Evolutionary conservation across 2,113 vertebrate species (phyloP).

Genomic region (Spheniscus mendiculus): DNA sequence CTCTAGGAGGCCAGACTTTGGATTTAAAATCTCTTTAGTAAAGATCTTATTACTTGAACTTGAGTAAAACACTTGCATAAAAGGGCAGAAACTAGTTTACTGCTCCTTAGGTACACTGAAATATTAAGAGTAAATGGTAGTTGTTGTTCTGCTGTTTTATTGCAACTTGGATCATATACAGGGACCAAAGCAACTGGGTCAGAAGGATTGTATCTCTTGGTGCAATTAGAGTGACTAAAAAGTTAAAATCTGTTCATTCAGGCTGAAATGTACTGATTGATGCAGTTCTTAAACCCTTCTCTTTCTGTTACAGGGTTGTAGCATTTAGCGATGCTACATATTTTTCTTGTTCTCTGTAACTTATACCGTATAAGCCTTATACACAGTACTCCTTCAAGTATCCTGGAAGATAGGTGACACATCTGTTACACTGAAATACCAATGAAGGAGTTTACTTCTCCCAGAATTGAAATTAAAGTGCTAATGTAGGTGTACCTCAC

Average conservation of each 20-base stretch:
- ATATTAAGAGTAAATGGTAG: neutral
- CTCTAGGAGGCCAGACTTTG: neutral
- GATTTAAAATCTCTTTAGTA: neutral
- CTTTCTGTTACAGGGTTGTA: neutral
- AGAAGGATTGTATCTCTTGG: neutral
- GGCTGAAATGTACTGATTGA: neutral
- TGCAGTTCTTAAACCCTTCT: neutral
- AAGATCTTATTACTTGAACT: neutral
- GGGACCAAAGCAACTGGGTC: neutral
- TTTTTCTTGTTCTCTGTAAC: neutral
- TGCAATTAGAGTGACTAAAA: neutral
- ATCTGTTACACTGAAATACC: neutral
- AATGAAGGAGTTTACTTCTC: neutral
- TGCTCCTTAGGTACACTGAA: neutral
- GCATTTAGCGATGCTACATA: neutral
- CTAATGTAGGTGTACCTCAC: neutral
- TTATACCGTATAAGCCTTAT: neutral
- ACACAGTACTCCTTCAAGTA: neutral
- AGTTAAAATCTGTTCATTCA: neutral
- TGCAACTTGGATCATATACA: neutral
- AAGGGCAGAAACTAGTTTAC: neutral
- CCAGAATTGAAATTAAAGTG: neutral
- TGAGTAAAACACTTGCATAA: neutral
- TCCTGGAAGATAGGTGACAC: neutral
- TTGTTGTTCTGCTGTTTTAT: neutral